phyloP scores from a whole-genome alignment of 1,140 invertebrate species.

The Leptestheria dahalacensis region DNA sequence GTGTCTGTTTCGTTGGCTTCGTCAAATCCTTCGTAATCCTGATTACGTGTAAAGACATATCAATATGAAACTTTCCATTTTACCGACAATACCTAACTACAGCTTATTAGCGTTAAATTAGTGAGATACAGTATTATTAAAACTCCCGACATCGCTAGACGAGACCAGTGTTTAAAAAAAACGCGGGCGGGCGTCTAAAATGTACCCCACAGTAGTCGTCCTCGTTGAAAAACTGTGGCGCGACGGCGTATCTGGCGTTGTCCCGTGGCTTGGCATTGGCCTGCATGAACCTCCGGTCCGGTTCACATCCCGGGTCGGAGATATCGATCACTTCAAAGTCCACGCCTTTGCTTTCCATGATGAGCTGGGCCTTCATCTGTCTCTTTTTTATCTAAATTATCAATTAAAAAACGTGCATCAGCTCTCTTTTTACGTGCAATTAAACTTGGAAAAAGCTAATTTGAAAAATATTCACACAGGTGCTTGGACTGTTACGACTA shows the following conservation, averaged over 20 bases:
- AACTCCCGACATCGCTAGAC: constrained; percentile 10
- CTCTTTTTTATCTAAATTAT: constrained; percentile 85
- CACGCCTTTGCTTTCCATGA: constrained; percentile 76
- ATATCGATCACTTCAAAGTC: constrained; percentile 81
- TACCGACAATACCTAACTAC: not conserved
- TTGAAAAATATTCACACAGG: not conserved
- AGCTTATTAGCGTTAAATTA: too few species aligned
- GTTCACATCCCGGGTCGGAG: constrained; percentile 72
- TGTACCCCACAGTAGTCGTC: constrained; percentile 81
- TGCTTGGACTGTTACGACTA: not conserved
- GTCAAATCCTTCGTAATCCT: constrained; percentile 89
- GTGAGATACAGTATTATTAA: not conserved
- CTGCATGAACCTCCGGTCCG: constrained; percentile 83
- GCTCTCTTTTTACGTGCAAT: not conserved
- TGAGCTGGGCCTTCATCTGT: constrained; percentile 79
- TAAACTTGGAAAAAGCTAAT: not conserved
- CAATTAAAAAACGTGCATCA: constrained; percentile 22
- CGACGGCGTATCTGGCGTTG: constrained; percentile 56
- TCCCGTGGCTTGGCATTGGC: constrained; percentile 46
- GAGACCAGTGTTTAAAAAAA: constrained; percentile 2
- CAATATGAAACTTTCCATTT: not conserved
- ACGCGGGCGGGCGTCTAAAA: constrained; percentile 7
- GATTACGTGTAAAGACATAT: too few species aligned
- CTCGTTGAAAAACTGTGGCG: constrained; percentile 88
- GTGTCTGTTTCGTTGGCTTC: constrained; percentile 79